These are phyloP conservation scores for Ochropleura leucogaster DNA, from an alignment of 2,888 invertebrate species.

Conservation along the genomic window DNA sequence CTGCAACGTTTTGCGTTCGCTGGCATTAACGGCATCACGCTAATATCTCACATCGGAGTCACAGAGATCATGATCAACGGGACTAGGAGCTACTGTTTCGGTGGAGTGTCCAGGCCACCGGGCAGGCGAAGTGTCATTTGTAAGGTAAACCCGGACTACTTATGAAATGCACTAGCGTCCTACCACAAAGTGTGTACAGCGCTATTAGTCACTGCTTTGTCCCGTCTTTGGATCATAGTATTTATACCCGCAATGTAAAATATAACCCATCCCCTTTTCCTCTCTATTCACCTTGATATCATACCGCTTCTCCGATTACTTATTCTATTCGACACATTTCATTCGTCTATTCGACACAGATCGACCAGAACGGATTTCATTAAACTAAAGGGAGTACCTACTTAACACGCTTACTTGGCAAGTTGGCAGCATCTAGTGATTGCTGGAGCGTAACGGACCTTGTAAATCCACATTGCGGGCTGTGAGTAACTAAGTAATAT, in stretches of 20 bases:
- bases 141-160: constrained; percentile 73
- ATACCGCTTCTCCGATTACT: neutral
- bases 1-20: constrained; percentile 87
- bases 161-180: neutral
- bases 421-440: constrained; percentile 2
- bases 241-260: neutral
- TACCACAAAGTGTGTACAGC: neutral
- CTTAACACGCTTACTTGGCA: neutral
- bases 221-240: neutral
- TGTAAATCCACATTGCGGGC: neutral
- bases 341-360: neutral
- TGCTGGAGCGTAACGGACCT: constrained; percentile 22
- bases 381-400: neutral
- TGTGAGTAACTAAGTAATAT: constrained; percentile 22
- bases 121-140: constrained; percentile 86
- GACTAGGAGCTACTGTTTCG: constrained; percentile 86
- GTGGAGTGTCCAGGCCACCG: constrained; percentile 85
- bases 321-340: neutral
- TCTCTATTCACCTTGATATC: neutral
- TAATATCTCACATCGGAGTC: constrained; percentile 87
- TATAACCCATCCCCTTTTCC: neutral
- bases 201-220: neutral
- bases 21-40: constrained; percentile 87
- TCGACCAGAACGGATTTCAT: neutral
- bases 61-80: constrained; percentile 89